phyloP scores from a whole-genome alignment of 2,888 invertebrate genomes.

The Temnothorax rugatulus region DNA sequence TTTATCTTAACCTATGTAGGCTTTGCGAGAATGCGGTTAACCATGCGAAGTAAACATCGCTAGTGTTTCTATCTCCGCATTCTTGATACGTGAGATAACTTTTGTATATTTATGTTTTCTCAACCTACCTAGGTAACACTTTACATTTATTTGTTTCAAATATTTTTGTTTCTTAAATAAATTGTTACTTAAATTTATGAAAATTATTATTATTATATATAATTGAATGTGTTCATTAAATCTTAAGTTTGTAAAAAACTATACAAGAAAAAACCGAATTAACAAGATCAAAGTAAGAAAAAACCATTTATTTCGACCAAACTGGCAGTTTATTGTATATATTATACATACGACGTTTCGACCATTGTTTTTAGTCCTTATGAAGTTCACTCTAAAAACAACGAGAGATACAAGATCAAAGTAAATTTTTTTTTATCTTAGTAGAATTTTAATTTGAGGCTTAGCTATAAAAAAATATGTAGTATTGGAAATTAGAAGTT shows the following conservation, averaged over 20 bases:
- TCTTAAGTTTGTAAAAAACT: not conserved
- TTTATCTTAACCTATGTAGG: slow-evolving; percentile 44
- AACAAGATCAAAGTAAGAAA: not conserved
- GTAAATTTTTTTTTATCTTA: not conserved
- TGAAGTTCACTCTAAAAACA: too few species aligned
- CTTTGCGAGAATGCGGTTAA: slow-evolving; percentile 37
- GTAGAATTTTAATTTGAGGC: not conserved
- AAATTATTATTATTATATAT: slow-evolving; percentile 6
- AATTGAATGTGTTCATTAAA: not conserved
- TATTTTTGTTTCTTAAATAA: slow-evolving; percentile 12
- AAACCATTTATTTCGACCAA: too few species aligned
- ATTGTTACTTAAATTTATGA: not conserved
- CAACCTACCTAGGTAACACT: not conserved
- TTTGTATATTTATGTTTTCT: not conserved
- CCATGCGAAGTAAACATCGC: slow-evolving; percentile 48
- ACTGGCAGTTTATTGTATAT: too few species aligned
- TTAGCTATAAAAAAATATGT: not conserved
- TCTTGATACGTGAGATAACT: slow-evolving; percentile 19
- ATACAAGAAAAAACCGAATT: not conserved
- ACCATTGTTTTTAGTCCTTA: too few species aligned
- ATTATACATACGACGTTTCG: too few species aligned
- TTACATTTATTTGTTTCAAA: not conserved
- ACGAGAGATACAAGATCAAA: too few species aligned
- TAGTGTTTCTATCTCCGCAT: slow-evolving; percentile 43
- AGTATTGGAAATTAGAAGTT: not conserved